Conservation (phyloP, 2,888 invertebrate species). For the Drosophila flavopinicola region DNA sequence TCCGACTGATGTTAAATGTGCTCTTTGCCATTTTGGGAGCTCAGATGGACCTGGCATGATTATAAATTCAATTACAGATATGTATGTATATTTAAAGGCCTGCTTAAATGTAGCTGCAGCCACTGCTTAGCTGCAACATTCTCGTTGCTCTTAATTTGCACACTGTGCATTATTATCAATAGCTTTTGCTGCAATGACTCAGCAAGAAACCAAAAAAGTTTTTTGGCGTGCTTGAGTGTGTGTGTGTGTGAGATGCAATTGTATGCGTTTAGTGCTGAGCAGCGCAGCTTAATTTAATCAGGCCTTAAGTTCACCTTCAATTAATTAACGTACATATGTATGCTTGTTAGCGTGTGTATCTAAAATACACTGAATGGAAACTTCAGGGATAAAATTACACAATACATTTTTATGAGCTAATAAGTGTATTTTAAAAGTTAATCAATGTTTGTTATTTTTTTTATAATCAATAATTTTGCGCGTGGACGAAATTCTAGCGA, state of each 20-base stretch:
- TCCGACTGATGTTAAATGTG: slow-evolving; percentile 66
- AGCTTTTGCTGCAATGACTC: slow-evolving; percentile 1
- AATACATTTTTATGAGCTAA: slow-evolving; percentile 56
- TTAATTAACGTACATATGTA: slow-evolving; percentile 22
- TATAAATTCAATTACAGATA: slow-evolving; percentile 12
- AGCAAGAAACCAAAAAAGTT: slow-evolving; percentile 9
- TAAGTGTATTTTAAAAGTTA: slow-evolving; percentile 13
- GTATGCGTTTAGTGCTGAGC: background rate
- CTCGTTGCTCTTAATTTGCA: slow-evolving; percentile 1
- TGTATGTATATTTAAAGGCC: slow-evolving; percentile 2
- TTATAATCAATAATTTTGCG: slow-evolving; percentile 11
- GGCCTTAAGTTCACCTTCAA: slow-evolving; percentile 24
- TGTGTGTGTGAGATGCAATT: background rate
- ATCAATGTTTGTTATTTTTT: slow-evolving; percentile 5
- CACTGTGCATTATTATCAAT: background rate
- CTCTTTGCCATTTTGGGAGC: slow-evolving; percentile 59
- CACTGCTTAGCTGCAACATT: background rate
- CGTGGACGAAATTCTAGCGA: background rate
- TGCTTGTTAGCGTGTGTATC: slow-evolving; percentile 19
- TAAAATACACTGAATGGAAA: slow-evolving; percentile 71
- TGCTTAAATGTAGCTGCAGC: background rate
- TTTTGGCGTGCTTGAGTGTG: background rate
- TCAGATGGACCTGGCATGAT: slow-evolving; percentile 39
- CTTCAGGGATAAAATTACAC: slow-evolving; percentile 50
- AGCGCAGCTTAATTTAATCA: slow-evolving; percentile 7